Evolutionary conservation across 2,888 invertebrate species (phyloP).

Genomic region (Belgica antarctica): DNA sequence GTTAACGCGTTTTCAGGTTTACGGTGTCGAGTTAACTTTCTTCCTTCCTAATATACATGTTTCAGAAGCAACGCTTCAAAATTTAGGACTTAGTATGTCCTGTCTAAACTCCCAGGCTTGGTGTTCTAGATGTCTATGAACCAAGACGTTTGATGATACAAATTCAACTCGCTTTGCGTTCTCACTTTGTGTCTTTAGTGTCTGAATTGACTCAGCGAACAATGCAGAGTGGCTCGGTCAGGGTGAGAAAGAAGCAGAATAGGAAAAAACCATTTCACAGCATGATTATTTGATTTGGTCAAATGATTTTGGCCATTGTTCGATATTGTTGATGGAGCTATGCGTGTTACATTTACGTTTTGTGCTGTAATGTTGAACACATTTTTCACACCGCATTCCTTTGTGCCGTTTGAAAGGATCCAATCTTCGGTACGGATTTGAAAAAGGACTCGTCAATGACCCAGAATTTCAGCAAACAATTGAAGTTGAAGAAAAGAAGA

Average conservation of each 20-base stretch:
- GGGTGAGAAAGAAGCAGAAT: constrained; percentile 1
- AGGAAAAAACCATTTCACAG: constrained; percentile 41
- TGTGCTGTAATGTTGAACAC: constrained; percentile 13
- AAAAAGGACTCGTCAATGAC: background rate
- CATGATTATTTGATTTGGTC: constrained; percentile 45
- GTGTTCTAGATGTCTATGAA: too few species aligned
- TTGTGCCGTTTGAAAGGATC: constrained; percentile 14
- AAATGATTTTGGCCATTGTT: constrained; percentile 34
- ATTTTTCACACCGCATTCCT: constrained; percentile 42
- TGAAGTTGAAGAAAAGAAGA: background rate
- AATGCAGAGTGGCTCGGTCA: constrained; percentile 16
- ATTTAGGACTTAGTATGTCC: too few species aligned
- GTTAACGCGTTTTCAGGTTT: too few species aligned
- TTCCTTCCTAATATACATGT: too few species aligned
- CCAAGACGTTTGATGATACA: constrained; percentile 31
- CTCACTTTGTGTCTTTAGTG: background rate
- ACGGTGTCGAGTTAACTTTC: too few species aligned
- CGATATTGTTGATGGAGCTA: background rate
- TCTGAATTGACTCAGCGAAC: background rate
- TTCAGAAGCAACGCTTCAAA: too few species aligned
- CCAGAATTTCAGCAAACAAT: constrained; percentile 14
- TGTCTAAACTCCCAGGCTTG: too few species aligned
- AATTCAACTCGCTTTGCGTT: background rate
- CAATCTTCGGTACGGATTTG: background rate
- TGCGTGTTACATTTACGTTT: background rate